Base-by-base conservation (phyloP, 2,888 invertebrate genomes). In the Miltochrista miniata region DNA sequence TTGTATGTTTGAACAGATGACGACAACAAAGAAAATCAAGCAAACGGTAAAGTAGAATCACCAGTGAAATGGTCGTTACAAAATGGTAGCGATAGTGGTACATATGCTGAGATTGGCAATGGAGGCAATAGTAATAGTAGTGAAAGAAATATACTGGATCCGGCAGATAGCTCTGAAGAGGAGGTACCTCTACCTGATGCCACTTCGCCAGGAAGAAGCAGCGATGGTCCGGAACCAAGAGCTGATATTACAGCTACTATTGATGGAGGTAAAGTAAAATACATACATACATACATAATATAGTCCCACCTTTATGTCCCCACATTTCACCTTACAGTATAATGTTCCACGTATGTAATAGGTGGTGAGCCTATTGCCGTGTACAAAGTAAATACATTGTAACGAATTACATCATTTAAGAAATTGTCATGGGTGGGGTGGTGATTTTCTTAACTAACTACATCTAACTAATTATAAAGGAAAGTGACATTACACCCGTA, bases 11-110 rank as follows among this genome's bases (percentile, higher is more conserved):
- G n/a, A 40, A 1, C 65, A 83, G 90, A 90, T 64, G 90, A 91
- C 55, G 90, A 91, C 78, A 90, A 91, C 77, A 91, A 90, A 79
- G 91, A 91, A 66, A 91, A 91, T 57, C 91, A 91, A 68, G 83
- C 89, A 7, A 91, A 91, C 53, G 91, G 91, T 8, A 91, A 91
- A 72, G 73, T 90, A 4, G 91, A 90, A 38, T 91, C 91, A 3
- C 91, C 91, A 0, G 79, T 90, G 29, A 88, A 85, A 74, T 91
- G 91, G 91, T 83, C 85, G 13, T 83, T 83, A 46, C 91, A 90
- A 57, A 91, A 91, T 48, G 92, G 91, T 3, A 90, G 92, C 44
- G 92, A 92, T 59, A 92, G 92, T 56, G 91, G 92, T 1, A 92
- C 92, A 12, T 92, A 92, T 56, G 92, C 92, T 10, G 92, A 92